Conservation (phyloP, 2,113 vertebrate genomes). For the Anser brachyrhynchus region DNA sequence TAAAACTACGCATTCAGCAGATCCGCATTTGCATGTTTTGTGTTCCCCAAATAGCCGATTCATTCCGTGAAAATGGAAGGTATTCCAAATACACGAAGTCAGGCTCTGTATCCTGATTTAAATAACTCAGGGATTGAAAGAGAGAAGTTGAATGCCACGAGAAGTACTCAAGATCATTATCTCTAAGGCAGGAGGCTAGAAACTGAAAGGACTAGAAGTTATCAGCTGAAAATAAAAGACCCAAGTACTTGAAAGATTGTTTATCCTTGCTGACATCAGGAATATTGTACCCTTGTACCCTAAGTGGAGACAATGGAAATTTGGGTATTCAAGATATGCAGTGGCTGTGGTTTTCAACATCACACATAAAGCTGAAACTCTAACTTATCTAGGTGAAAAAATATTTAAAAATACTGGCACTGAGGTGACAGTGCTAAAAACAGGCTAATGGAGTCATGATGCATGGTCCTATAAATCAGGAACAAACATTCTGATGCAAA, state of each 20-base stretch:
- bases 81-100: neutral
- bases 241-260: neutral
- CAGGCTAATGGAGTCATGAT: neutral
- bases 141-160: neutral
- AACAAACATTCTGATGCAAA: neutral
- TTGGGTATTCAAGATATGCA: neutral
- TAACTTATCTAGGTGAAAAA: neutral
- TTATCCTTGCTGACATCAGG: neutral
- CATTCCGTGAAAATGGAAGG: neutral
- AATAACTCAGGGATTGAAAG: neutral
- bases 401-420: neutral
- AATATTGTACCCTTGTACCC: neutral
- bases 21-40: neutral
- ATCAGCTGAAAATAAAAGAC: constrained; percentile 15
- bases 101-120: neutral
- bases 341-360: neutral
- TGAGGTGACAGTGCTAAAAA: neutral
- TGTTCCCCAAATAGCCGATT: neutral
- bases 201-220: neutral
- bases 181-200: neutral
- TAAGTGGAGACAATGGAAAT: neutral
- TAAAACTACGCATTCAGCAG: constrained; percentile 7
- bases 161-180: neutral
- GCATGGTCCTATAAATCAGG: neutral
- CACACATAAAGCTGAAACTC: neutral